Percentiles rank a stretch among this genome's conserved stretches.
Conservation (phyloP, 2,113 vertebrate species). For the Psilopsiagon aurifrons region DNA sequence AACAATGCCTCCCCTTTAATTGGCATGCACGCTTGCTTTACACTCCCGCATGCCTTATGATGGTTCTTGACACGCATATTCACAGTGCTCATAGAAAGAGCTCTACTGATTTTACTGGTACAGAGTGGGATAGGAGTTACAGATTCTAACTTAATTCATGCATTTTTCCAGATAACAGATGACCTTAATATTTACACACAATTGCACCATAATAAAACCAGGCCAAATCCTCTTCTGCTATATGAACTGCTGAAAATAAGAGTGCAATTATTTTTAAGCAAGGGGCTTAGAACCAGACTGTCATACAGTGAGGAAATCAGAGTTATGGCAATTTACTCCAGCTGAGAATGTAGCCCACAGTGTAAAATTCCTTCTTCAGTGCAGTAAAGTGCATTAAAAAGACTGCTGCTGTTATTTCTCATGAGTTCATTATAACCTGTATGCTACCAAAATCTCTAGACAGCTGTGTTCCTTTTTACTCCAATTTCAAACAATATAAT, state of each 20-base stretch:
- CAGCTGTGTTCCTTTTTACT: slow-evolving; percentile 71
- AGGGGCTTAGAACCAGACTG: slow-evolving; percentile 15
- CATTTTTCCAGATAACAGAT: slow-evolving; percentile 57
- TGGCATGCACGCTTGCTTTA: background rate
- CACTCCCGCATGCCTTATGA: background rate
- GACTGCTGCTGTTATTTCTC: slow-evolving; percentile 54
- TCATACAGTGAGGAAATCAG: slow-evolving; percentile 13
- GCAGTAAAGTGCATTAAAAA: slow-evolving; percentile 38
- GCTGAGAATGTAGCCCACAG: slow-evolving; percentile 39
- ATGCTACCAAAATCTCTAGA: slow-evolving; percentile 60
- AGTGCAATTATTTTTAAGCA: background rate
- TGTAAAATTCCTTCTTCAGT: slow-evolving; percentile 52
- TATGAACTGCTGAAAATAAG: slow-evolving; percentile 17
- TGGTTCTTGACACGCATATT: slow-evolving; percentile 6
- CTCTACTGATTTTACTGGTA: slow-evolving; percentile 50
- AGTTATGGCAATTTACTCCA: slow-evolving; percentile 38
- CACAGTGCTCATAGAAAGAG: background rate
- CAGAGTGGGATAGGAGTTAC: background rate
- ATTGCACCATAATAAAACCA: slow-evolving; percentile 38
- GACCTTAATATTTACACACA: slow-evolving; percentile 64
- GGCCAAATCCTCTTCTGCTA: slow-evolving; percentile 32
- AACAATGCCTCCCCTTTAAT: background rate
- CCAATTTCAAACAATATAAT: slow-evolving; percentile 72
- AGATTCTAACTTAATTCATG: slow-evolving; percentile 58
- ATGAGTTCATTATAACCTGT: slow-evolving; percentile 60